A percentile compares a stretch with the other conserved stretches of the same genome.
These are phyloP conservation scores for Stichopus chloronotus DNA, from an alignment of 35 echinoderm and acorn worm genomes.

Conservation along the genomic window DNA sequence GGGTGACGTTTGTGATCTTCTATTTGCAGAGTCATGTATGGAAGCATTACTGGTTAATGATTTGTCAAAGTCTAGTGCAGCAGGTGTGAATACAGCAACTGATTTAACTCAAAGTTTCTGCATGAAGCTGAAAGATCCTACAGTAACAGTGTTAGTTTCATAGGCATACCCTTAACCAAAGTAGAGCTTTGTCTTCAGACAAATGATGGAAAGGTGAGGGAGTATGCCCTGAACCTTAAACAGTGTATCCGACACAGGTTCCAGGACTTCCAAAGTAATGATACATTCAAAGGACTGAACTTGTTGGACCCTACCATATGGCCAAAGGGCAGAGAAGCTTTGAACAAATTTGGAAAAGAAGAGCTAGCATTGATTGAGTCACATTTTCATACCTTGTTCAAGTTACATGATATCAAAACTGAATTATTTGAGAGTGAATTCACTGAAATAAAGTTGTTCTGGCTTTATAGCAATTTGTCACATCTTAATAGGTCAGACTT, in stretches of 20 bases:
- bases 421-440: background rate
- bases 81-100: no score
- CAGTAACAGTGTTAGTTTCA: no score
- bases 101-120: no score
- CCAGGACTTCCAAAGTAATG: background rate
- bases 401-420: background rate
- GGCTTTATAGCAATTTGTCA: background rate
- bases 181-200: background rate
- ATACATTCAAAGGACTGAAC: background rate
- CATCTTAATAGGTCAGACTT: constrained; percentile 1
- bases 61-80: no score
- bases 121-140: no score
- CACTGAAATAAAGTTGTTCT: no score
- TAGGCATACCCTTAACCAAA: no score
- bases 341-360: constrained; percentile 16
- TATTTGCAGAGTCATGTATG: no score
- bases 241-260: constrained; percentile 14
- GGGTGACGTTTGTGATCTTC: no score
- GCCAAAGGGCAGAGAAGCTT: constrained; percentile 10
- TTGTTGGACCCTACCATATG: constrained; percentile 8
- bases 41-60: no score
- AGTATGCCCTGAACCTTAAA: constrained; percentile 4
- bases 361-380: no score
- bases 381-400: constrained; percentile 26
- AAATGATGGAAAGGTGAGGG: constrained; percentile 11